phyloP scores from a whole-genome alignment of 2,888 invertebrate genomes.

The Ellobium chinense region DNA sequence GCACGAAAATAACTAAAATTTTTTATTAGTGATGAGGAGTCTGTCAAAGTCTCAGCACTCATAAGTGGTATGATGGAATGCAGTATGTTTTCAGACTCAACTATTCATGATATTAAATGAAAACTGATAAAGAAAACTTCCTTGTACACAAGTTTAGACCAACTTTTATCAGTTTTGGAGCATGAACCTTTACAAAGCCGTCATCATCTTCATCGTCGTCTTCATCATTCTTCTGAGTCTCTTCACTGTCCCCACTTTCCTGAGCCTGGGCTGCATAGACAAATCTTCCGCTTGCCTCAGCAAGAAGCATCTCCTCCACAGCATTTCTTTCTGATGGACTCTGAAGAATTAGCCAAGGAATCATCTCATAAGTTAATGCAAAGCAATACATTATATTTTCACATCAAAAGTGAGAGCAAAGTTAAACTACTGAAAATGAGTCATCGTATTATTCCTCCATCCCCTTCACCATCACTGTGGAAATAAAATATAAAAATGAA shows the following conservation, averaged over 20 bases:
- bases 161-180: neutral
- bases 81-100: no score
- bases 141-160: no score
- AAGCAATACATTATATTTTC: neutral
- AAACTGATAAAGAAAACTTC: no score
- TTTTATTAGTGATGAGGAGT: no score
- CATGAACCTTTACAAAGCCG: slow-evolving; percentile 55
- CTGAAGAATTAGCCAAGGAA: slow-evolving; percentile 67
- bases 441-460: no score
- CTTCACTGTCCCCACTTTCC: neutral
- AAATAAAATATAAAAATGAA: no score
- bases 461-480: no score
- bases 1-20: no score
- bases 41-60: no score
- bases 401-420: neutral
- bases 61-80: no score
- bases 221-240: slow-evolving; percentile 52
- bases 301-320: slow-evolving; percentile 85
- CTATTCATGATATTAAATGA: no score
- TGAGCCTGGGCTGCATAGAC: slow-evolving; percentile 70
- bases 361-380: neutral
- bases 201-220: slow-evolving; percentile 55
- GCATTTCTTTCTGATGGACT: slow-evolving; percentile 84
- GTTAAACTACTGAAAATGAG: no score
- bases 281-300: slow-evolving; percentile 82